Base-by-base conservation (phyloP, 2,113 vertebrate genomes). In the Deroptyus accipitrinus region DNA sequence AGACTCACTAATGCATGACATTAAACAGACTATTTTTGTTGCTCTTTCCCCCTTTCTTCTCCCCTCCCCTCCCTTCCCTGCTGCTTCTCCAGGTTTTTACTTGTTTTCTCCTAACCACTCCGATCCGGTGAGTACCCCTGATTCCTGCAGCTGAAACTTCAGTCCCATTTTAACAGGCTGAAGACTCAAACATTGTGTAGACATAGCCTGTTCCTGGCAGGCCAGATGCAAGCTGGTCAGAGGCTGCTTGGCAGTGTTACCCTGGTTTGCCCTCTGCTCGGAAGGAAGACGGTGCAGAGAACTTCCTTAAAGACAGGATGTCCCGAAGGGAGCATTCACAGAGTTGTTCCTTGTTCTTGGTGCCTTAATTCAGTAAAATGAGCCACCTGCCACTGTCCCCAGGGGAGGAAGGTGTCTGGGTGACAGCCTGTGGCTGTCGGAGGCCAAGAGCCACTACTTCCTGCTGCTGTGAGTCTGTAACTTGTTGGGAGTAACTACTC, bases 101-200 rank as follows among this genome's bases (percentile, higher is more conserved):
- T 98, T 99, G 91, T 99, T 99, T 97, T 99, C 99, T 61, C 97
- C 98, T 24, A 99, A 99, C 96, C 97, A 98, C 48, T 98, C 98
- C 3, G 99, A 99, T 94, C 99, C 98, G 3, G 99, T 99, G 98
- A 97, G 99, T 99, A 92, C 59, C 11, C 0, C 54, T 7, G 10
- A n/a, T 70, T 66, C 19, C 42, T 80, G 57, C 41, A 51, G 3
- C 63, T 33, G 52, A 44, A 44, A 24, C 88, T 54, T 16, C 7
- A 68, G 69, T 63, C 39, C 19, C 17, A 4, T 73, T 89, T 83
- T 73, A 33, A 27, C 46, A 6, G 33, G 37, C n/a, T 77, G 62
- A 13, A 75, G 86, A 61, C 12, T 31, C 37, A 59, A n/a, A 2
- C 7, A 1, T 59, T 23, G 35, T 61, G 68, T 30, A 42, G 69